Evolutionary conservation across 2,797 vertebrate genomes (phyloP).

Genomic region (Sebastes hopkinsi): DNA sequence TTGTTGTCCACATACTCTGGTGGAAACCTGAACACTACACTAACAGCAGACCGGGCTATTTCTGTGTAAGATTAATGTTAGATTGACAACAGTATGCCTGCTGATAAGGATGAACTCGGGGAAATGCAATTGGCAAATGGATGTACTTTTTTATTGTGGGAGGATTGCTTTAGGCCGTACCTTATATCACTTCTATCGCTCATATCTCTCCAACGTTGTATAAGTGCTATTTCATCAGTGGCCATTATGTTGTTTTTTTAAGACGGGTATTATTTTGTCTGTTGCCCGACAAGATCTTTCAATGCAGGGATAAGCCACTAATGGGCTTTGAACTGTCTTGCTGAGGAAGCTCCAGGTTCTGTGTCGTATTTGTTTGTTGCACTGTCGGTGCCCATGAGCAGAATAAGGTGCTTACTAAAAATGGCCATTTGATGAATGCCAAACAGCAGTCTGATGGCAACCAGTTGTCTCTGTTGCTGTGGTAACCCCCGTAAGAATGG

Average conservation of each 20-base stretch:
- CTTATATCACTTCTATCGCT: not conserved
- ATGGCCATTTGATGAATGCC: slow-evolving; percentile 65
- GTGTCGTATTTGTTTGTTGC: slow-evolving; percentile 16
- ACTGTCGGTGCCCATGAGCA: not conserved
- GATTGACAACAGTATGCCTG: not conserved
- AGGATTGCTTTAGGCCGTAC: slow-evolving; percentile 16
- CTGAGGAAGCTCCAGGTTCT: slow-evolving; percentile 25
- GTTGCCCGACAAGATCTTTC: slow-evolving; percentile 17
- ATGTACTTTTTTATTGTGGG: slow-evolving; percentile 23
- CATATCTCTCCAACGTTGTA: slow-evolving; percentile 16
- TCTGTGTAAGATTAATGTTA: slow-evolving; percentile 14
- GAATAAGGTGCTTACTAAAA: slow-evolving; percentile 70
- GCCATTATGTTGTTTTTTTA: slow-evolving; percentile 9
- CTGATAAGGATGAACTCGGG: slow-evolving; percentile 17
- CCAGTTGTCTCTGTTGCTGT: slow-evolving; percentile 85
- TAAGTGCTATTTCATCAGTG: slow-evolving; percentile 34
- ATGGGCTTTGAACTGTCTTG: slow-evolving; percentile 15
- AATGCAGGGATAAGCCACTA: slow-evolving; percentile 3
- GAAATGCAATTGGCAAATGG: slow-evolving; percentile 19
- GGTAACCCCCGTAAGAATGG: slow-evolving; percentile 72
- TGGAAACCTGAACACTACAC: not conserved
- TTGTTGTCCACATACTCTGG: not conserved
- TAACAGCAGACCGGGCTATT: not conserved
- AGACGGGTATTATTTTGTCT: slow-evolving; percentile 6
- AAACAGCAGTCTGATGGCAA: slow-evolving; percentile 64